Conservation (phyloP, 2,888 invertebrate species). For the Phyllotreta striolata region DNA sequence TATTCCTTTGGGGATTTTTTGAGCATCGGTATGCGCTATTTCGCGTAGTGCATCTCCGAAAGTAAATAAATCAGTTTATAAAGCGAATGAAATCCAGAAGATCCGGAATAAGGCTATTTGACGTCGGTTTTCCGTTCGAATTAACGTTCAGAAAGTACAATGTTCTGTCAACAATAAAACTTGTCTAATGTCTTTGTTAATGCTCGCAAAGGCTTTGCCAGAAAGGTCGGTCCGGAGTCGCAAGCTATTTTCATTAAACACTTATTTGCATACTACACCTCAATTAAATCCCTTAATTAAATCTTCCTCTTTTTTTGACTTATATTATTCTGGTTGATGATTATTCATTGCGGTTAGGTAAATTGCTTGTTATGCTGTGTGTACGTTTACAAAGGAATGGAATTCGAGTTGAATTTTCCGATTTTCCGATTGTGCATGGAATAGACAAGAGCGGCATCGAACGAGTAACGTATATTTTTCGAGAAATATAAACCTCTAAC, state of each 20-base stretch:
- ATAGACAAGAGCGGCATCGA: too few relatives aligned
- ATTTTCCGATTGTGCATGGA: too few relatives aligned
- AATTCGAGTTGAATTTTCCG: too few relatives aligned
- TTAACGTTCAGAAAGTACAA: constrained; percentile 29
- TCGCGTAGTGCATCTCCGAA: not conserved
- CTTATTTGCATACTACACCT: constrained; percentile 43
- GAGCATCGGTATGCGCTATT: not conserved
- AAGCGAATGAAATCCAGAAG: constrained; percentile 14
- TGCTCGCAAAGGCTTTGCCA: constrained; percentile 33
- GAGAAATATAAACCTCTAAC: too few relatives aligned
- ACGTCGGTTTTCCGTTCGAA: constrained; percentile 22
- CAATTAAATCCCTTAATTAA: constrained; percentile 34
- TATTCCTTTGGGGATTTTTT: too few relatives aligned
- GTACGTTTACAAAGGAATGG: not conserved
- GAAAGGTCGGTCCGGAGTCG: constrained; percentile 36
- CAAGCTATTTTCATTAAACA: constrained; percentile 41
- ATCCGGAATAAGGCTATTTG: constrained; percentile 21
- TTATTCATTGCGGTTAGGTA: not conserved
- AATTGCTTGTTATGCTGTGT: too few relatives aligned
- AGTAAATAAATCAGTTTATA: not conserved
- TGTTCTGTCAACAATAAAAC: constrained; percentile 41
- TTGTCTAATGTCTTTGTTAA: constrained; percentile 41
- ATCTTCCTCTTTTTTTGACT: constrained; percentile 18
- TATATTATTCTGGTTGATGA: not conserved
- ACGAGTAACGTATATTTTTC: too few relatives aligned